A percentile compares a stretch with the other conserved stretches of the same genome.
These are phyloP conservation scores for Chloroclysta siterata DNA, from an alignment of 2,888 invertebrate species.

Conservation along the genomic window DNA sequence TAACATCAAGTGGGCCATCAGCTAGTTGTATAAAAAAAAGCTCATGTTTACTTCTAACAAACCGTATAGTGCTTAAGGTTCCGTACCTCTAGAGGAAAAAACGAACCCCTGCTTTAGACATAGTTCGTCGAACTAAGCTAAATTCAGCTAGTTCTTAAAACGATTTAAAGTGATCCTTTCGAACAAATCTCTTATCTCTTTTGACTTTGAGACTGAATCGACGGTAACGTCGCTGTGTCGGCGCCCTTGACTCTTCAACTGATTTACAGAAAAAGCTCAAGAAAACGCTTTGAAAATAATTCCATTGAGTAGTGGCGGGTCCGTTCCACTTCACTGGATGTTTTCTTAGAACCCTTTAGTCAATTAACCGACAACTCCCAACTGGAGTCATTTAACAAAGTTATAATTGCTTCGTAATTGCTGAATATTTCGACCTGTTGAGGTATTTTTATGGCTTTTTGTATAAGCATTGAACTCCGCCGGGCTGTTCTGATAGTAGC, in stretches of 20 bases:
- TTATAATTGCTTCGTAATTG: conserved; percentile 42
- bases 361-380: conserved; percentile 12
- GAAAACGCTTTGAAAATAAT: not conserved
- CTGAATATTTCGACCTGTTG: conserved; percentile 28
- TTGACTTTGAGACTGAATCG: not conserved
- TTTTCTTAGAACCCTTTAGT: conserved; percentile 20
- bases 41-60: too few species aligned
- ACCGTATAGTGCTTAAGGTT: too few species aligned
- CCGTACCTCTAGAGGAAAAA: too few species aligned
- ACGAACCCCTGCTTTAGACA: too few species aligned
- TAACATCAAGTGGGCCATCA: too few species aligned
- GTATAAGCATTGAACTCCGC: not conserved
- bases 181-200: not conserved
- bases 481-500: not conserved
- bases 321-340: conserved; percentile 5
- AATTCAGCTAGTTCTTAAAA: too few species aligned
- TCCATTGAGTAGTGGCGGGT: not conserved
- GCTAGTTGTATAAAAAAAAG: too few species aligned
- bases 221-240: not conserved
- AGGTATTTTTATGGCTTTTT: conserved; percentile 17
- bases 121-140: too few species aligned
- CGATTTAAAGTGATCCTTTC: not conserved
- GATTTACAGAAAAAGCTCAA: not conserved
- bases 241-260: not conserved
- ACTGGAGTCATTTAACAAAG: conserved; percentile 32